Conservation (phyloP, 92 coral and sea anemone species). For the Porites rus region DNA sequence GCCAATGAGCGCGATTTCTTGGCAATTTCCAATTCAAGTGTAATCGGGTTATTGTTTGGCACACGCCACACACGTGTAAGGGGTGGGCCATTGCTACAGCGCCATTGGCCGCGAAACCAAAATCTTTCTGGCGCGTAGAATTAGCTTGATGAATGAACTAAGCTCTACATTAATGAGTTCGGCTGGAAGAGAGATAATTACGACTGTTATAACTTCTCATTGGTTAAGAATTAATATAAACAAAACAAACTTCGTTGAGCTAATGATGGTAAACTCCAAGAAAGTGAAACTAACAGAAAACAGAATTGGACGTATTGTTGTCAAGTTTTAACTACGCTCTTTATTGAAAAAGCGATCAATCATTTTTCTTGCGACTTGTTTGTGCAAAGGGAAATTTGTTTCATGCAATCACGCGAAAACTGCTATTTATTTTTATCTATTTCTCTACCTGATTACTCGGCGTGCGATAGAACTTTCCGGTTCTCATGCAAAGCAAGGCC, state of each 20-base stretch:
- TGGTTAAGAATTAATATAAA: conserved; percentile 76
- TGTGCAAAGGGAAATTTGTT: conserved; percentile 7
- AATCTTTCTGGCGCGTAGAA: conserved; percentile 80
- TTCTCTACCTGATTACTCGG: conserved; percentile 32
- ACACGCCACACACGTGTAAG: conserved; percentile 87
- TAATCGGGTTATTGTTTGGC: conserved; percentile 78
- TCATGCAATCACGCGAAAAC: conserved; percentile 11
- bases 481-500: conserved; percentile 40
- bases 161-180: conserved; percentile 83
- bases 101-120: conserved; percentile 74
- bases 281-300: conserved; percentile 54
- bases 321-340: conserved; percentile 14
- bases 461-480: conserved; percentile 33
- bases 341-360: conserved; percentile 28
- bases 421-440: conserved; percentile 4
- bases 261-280: conserved; percentile 81
- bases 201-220: conserved; percentile 75
- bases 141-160: conserved; percentile 87
- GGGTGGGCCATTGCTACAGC: conserved; percentile 49
- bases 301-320: conserved; percentile 53
- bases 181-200: conserved; percentile 79
- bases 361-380: conserved; percentile 5
- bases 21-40: conserved; percentile 66
- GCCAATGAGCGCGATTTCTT: conserved; percentile 67
- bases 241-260: conserved; percentile 87